Evolutionary conservation across 2,113 vertebrate genomes (phyloP), one percentile per base, ranked within the genome.

Genomic region (Paedocypris sp.): DNA sequence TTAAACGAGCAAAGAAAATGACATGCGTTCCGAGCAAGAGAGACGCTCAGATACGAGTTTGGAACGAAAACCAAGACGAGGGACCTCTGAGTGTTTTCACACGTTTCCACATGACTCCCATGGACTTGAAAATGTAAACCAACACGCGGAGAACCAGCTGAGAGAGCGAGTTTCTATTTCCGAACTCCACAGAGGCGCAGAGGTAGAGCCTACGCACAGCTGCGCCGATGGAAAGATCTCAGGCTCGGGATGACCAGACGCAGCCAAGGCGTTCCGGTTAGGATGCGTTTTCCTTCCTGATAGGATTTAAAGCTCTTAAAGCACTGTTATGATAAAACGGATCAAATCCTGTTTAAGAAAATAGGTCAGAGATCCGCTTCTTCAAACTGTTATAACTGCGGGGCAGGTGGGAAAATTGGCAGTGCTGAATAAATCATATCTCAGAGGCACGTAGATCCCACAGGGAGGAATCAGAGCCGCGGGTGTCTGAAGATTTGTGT

Each of bases 401-500:
- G 25, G 51, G 42, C 32, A 47, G 22, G 35, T 47, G 42, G 7
- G 33, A 39, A 64, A 64, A 41, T 53, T 61, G 43, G 33, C 42
- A 64, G 29, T 53, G 25, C 32, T 65, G 36, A 61, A 70, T 65
- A 65, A 61, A 65, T 65, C 50, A 70, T 50, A 46, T 66, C 62
- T 70, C 36, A 3, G 18, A 60, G 15, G 46, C 6, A 53, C 6
- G 13, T 10, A 29, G 13, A 36, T 53, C 46, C 41, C 57, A 36
- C 8, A 2, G 50, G 49, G 49, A 57, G 39, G 45, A 70, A 38
- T 41, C 62, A 54, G n/a, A n/a, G 53, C 50, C 52, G 13, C 31
- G 3, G 49, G 61, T 54, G 23, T 38, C 20, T 13, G 18, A 58
- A 60, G 48, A 49, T 64, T 53, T 57, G 50, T 33, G 29, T 11